Evolutionary conservation across 2,888 invertebrate genomes (phyloP), one percentile per base, ranked within the genome.

Genomic region (Beris morrisii): DNA sequence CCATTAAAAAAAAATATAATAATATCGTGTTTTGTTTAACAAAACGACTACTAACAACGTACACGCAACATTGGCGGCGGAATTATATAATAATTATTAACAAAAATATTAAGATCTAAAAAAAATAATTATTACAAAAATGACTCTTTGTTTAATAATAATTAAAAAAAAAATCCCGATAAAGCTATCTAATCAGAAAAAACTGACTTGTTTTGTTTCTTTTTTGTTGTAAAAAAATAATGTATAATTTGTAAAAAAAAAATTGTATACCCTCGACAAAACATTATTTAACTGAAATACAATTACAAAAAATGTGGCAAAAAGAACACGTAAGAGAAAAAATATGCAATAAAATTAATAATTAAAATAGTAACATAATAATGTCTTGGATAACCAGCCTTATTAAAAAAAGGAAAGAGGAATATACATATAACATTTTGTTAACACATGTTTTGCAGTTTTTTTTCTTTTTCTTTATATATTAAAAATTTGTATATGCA

Each of bases 341-440:
- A 67, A 66, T 64, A 59, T 56, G 59, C 59, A 64, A 66, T 61
- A 61, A 66, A 65, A 69, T 43, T 69, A 64, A 66, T 66, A 69
- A 69, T 69, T 67, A 70, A 66, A 68, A 66, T 68, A 70, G 68
- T 71, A 71, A 69, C 66, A 57, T 72, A 70, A 79, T 79, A 79
- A 80, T 79, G 79, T 79, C 79, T 79, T 79, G 79, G 79, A 79
- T 78, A 77, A 78, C 79, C 79, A 80, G 80, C 80, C 79, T 80
- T 79, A 53, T 78, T 74, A 70, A 72, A 66, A 71, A 68, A 71
- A 70, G 70, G 68, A 70, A 71, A 69, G 68, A 70, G 70, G 70
- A 67, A 69, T 65, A n/a, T n/a, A n/a, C n/a, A 68, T 66, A 61
- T 63, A 67, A 44, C 64, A 56, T 65, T 54, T 53, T 46, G 48